A percentile compares a stretch with the other conserved stretches of the same genome.
Conservation (phyloP, 2,888 invertebrate species). For the Dynastes grantii region DNA sequence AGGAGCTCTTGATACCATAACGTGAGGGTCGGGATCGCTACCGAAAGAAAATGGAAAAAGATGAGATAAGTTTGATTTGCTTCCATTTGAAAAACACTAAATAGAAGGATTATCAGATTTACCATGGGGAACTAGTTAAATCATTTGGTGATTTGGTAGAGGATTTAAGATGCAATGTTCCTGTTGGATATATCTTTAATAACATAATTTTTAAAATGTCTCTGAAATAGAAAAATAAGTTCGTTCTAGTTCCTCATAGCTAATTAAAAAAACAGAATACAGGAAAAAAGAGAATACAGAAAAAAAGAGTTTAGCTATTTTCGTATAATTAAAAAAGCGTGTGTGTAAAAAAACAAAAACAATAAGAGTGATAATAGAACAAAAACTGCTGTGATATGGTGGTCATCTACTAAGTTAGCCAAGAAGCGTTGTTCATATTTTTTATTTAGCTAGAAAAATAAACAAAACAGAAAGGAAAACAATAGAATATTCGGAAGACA, state of each 20-base stretch:
- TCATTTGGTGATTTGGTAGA: too few relatives aligned
- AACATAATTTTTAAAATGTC: too few relatives aligned
- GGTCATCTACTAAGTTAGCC: constrained; percentile 37
- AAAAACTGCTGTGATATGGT: constrained; percentile 17
- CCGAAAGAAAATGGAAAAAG: constrained; percentile 34
- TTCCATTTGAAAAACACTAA: too few relatives aligned
- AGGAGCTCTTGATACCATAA: constrained; percentile 62
- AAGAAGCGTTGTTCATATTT: constrained; percentile 32
- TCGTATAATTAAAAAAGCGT: constrained; percentile 12
- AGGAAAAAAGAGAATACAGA: too few relatives aligned
- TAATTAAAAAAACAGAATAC: neutral
- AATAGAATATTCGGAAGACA: too few relatives aligned
- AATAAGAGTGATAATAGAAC: constrained; percentile 1
- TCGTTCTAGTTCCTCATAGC: neutral
- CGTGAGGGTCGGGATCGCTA: constrained; percentile 62
- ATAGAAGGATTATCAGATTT: neutral
- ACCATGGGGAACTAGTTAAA: neutral
- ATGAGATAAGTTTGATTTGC: too few relatives aligned
- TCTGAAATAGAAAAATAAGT: neutral
- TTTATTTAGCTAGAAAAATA: constrained; percentile 48
- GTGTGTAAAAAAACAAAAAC: constrained; percentile 24
- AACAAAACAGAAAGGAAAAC: constrained; percentile 9
- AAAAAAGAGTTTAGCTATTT: constrained; percentile 21
- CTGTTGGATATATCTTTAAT: too few relatives aligned
- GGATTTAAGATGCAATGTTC: too few relatives aligned